Conservation (phyloP, 2,797 vertebrate genomes). For the Nannoperca obscura region DNA sequence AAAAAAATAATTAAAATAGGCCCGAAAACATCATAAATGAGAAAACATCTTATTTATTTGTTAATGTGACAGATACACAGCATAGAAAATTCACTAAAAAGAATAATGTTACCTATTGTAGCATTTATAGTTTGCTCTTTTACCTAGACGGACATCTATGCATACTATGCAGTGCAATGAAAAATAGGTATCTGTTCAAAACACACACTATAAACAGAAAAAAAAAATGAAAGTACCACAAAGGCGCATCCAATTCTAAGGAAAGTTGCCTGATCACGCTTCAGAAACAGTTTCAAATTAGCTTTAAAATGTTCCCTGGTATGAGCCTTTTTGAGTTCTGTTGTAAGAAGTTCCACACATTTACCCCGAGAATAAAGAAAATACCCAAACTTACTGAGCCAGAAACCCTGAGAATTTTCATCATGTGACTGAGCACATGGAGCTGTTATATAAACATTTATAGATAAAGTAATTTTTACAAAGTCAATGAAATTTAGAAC, state of each 20-base stretch:
- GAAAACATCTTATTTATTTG: constrained; percentile 51
- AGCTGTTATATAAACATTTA: constrained; percentile 19
- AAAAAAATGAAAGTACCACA: not conserved
- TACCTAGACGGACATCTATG: not conserved
- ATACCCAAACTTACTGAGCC: constrained; percentile 37
- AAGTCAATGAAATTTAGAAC: constrained; percentile 42
- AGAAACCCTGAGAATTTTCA: constrained; percentile 39
- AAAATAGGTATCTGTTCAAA: constrained; percentile 17
- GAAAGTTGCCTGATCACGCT: not conserved
- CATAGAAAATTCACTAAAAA: constrained; percentile 5
- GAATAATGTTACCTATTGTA: constrained; percentile 7
- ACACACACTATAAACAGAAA: constrained; percentile 1
- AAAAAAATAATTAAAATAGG: constrained; percentile 60
- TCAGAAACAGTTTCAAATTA: constrained; percentile 28
- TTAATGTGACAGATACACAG: constrained; percentile 34
- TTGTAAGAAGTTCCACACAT: constrained; percentile 36
- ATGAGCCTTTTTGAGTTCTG: constrained; percentile 21
- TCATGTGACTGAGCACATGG: constrained; percentile 10
- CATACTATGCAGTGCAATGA: not conserved
- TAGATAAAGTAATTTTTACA: constrained; percentile 31
- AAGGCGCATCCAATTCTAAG: not conserved
- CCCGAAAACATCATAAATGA: constrained; percentile 49
- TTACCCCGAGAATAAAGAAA: constrained; percentile 31
- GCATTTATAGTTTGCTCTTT: constrained; percentile 27
- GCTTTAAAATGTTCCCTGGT: constrained; percentile 26